phyloP scores from a whole-genome alignment of 2,888 invertebrate species.

The Scrobipalpa costella region DNA sequence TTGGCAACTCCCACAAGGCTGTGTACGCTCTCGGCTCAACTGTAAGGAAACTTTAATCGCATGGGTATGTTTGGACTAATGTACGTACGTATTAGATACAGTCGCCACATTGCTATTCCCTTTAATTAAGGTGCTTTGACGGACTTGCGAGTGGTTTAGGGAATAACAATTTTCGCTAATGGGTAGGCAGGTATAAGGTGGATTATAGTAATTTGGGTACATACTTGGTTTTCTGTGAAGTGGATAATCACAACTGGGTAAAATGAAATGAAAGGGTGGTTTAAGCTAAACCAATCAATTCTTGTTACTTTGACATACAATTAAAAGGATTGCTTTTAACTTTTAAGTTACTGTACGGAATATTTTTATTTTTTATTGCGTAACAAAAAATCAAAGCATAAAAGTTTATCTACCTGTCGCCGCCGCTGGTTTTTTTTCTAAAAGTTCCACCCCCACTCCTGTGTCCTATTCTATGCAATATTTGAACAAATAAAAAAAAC shows the following conservation, averaged over 20 bases:
- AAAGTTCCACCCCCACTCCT: too few relatives aligned
- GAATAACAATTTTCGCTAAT: slow-evolving; percentile 28
- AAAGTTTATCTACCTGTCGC: too few relatives aligned
- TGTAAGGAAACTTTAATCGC: slow-evolving; percentile 71
- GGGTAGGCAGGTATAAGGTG: slow-evolving; percentile 13
- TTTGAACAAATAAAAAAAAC: not conserved
- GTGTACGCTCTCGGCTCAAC: slow-evolving; percentile 61
- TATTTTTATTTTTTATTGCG: not conserved
- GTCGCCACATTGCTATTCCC: slow-evolving; percentile 49
- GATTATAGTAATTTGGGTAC: slow-evolving; percentile 20
- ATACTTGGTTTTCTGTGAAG: slow-evolving; percentile 6
- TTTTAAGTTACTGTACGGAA: not conserved
- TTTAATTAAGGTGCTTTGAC: slow-evolving; percentile 65
- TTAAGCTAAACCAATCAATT: not conserved
- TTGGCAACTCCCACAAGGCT: slow-evolving; percentile 69
- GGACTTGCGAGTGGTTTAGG: slow-evolving; percentile 37
- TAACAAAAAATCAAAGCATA: too few relatives aligned
- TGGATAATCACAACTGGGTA: slow-evolving; percentile 14
- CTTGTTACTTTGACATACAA: not conserved
- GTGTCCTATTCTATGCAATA: too few relatives aligned
- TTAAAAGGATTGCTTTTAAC: not conserved
- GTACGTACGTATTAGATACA: slow-evolving; percentile 44
- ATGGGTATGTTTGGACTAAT: slow-evolving; percentile 53
- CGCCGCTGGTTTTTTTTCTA: too few relatives aligned
- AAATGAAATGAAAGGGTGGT: slow-evolving; percentile 6